These are phyloP conservation scores for Ceriagrion tenellum DNA, from an alignment of 2,888 invertebrate species.

Conservation along the genomic window DNA sequence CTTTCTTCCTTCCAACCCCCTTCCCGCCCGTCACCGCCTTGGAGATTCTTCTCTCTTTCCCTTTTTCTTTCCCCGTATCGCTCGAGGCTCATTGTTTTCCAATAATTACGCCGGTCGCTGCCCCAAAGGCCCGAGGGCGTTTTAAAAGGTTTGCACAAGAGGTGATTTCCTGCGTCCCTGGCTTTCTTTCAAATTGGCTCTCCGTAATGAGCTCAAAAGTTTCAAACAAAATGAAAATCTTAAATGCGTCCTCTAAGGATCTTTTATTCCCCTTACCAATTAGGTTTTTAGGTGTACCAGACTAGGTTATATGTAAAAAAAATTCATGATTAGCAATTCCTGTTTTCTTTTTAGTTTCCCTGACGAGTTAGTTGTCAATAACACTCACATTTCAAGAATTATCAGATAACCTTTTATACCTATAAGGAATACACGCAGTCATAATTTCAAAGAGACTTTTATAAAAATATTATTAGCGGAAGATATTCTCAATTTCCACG, in stretches of 20 bases:
- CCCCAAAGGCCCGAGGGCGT: background rate
- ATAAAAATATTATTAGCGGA: too few species aligned
- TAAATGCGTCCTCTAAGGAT: background rate
- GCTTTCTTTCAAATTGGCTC: background rate
- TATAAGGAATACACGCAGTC: too few species aligned
- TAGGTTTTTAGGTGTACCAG: background rate
- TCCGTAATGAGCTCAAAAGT: background rate
- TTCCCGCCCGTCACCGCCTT: too few species aligned
- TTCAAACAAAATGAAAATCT: background rate
- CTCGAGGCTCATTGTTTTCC: slow-evolving; percentile 16
- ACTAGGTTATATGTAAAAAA: background rate
- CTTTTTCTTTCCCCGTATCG: background rate
- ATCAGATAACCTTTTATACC: too few species aligned
- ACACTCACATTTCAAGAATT: too few species aligned
- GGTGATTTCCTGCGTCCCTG: background rate
- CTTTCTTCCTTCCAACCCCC: too few species aligned
- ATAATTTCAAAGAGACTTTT: too few species aligned
- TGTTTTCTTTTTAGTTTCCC: background rate
- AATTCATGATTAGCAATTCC: background rate
- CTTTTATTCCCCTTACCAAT: background rate
- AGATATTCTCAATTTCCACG: too few species aligned
- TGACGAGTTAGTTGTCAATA: too few species aligned
- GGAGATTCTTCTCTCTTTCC: too few species aligned
- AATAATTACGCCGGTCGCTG: background rate
- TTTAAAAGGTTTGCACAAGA: background rate